A percentile compares a stretch with the other conserved stretches of the same genome.
Evolutionary conservation across 2,888 invertebrate species (phyloP).

Genomic region (Clitarchus hookeri): DNA sequence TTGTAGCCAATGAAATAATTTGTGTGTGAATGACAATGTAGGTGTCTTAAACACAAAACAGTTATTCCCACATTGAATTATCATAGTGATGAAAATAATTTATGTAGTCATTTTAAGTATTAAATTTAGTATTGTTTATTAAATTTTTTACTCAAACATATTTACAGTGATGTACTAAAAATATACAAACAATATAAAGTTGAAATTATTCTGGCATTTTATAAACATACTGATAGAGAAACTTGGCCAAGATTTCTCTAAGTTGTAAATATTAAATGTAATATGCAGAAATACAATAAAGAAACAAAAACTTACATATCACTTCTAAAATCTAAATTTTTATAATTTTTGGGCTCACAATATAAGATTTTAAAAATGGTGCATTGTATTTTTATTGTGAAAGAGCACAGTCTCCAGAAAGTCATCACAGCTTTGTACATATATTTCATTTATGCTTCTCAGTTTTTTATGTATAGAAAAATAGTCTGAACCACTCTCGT

Average conservation of each 20-base stretch:
- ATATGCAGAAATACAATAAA: not conserved
- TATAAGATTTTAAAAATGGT: not conserved
- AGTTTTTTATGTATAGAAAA: not conserved
- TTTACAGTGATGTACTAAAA: not conserved
- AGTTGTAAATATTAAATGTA: not conserved
- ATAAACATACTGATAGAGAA: not conserved
- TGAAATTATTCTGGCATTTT: not conserved
- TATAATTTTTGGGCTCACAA: not conserved
- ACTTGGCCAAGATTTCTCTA: not conserved
- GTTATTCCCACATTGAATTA: too few relatives aligned
- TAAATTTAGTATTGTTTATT: not conserved
- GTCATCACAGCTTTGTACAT: not conserved
- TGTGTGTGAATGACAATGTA: too few relatives aligned
- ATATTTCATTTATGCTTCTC: not conserved
- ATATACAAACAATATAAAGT: not conserved
- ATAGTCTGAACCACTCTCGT: not conserved
- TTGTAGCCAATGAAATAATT: too few relatives aligned
- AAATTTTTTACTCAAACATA: not conserved
- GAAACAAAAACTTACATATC: not conserved
- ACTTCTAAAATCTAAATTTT: not conserved
- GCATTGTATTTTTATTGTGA: not conserved
- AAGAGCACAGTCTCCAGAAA: not conserved
- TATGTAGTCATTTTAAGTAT: not conserved
- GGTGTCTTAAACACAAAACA: too few relatives aligned
- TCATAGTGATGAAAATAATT: not conserved